Percentiles rank a stretch among this genome's conserved stretches.
These are phyloP conservation scores for Drosophila bocki DNA, from an alignment of 1,140 invertebrate genomes.

Conservation along the genomic window DNA sequence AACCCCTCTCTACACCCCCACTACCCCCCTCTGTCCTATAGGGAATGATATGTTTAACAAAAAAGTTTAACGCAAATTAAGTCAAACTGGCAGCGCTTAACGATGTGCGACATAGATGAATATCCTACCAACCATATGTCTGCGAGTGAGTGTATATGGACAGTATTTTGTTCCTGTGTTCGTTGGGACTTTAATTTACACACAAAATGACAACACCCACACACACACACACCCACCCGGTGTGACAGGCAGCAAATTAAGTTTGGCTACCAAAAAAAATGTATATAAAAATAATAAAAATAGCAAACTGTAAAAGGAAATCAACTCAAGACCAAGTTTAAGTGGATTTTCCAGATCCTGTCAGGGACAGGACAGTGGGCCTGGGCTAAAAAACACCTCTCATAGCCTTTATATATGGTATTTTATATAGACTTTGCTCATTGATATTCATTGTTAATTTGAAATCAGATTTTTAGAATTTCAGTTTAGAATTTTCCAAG, in stretches of 20 bases:
- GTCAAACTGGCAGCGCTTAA: constrained; percentile 82
- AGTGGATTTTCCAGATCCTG: constrained; percentile 26
- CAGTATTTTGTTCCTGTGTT: constrained; percentile 4
- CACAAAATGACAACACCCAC: constrained; percentile 45
- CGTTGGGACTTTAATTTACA: constrained; percentile 56
- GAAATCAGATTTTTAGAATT: constrained; percentile 5
- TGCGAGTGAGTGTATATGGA: constrained; percentile 3
- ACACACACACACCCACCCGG: not conserved
- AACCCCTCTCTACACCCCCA: not conserved
- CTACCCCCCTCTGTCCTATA: not conserved
- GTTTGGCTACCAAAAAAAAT: constrained; percentile 44
- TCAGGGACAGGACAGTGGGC: constrained; percentile 23
- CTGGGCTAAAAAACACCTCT: not conserved
- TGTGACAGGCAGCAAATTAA: constrained; percentile 57
- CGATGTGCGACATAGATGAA: constrained; percentile 80
- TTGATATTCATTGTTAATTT: constrained; percentile 25
- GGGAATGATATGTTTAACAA: constrained; percentile 77
- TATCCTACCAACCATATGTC: constrained; percentile 36
- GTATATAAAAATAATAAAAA: constrained; percentile 24
- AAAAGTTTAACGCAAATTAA: constrained; percentile 84
- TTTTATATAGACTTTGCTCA: not conserved
- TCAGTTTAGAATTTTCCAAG: not conserved
- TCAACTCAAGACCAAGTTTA: constrained; percentile 65
- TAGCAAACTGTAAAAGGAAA: constrained; percentile 54
- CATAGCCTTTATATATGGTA: not conserved